Conservation (phyloP, 2,113 vertebrate species). For the human (Homo sapiens) region GRCh38 chr1:234656501-234657000, state of each 20-base stretch:
- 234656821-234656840: not conserved
- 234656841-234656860: not conserved
- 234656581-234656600: constrained; percentile 11
- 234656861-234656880: not conserved
- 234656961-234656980: accelerated
- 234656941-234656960: not conserved
- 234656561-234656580: not conserved
- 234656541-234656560: not conserved
- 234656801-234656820: constrained; percentile 49
- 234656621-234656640: constrained; percentile 54
- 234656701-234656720: constrained; percentile 62
- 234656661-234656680: constrained; percentile 68
- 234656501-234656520: not conserved
- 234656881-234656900: not conserved
- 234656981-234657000: not conserved
- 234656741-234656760: constrained; percentile 33
- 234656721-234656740: constrained; percentile 19
- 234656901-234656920: not conserved
- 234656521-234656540: not conserved
- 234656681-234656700: constrained; percentile 40
- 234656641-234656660: constrained; percentile 61
- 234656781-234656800: constrained; percentile 58
- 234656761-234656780: constrained; percentile 64
- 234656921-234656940: not conserved
- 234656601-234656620: not conserved